Conservation (phyloP, 37 sponge, comb jelly and placozoan genomes). For the Geodia barretti region DNA sequence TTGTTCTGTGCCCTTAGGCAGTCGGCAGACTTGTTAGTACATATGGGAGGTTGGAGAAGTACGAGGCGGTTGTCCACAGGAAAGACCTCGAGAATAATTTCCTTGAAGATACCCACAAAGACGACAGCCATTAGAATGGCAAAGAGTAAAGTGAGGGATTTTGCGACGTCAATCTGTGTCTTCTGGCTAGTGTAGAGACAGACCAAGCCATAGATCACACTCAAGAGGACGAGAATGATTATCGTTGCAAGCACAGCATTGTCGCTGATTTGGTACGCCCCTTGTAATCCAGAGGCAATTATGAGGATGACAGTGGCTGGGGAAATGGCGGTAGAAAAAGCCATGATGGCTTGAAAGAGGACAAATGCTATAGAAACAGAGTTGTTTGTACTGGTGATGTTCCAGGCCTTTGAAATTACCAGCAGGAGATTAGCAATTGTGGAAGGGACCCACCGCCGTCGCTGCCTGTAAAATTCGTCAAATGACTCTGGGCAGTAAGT, state of each 20-base stretch:
- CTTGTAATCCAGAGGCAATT: slow-evolving; percentile 65
- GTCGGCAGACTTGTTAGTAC: not conserved
- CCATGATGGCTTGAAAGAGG: slow-evolving; percentile 71
- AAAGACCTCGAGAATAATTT: slow-evolving; percentile 26
- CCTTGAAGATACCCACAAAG: slow-evolving; percentile 50
- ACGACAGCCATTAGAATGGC: slow-evolving; percentile 77
- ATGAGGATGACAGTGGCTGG: slow-evolving; percentile 84
- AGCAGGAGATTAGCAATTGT: slow-evolving; percentile 82
- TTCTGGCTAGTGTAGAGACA: slow-evolving; percentile 54
- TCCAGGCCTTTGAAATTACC: slow-evolving; percentile 39
- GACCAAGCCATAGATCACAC: slow-evolving; percentile 47
- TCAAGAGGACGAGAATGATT: slow-evolving; percentile 14
- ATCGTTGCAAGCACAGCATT: not conserved
- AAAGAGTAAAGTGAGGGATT: slow-evolving; percentile 73
- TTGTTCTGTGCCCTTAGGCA: not conserved
- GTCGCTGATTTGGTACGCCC: slow-evolving; percentile 24
- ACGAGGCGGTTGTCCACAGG: not conserved
- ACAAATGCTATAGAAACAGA: slow-evolving; percentile 74
- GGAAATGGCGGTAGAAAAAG: slow-evolving; percentile 75
- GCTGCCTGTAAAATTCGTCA: slow-evolving; percentile 89
- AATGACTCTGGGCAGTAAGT: slow-evolving; percentile 84
- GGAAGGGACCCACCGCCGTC: slow-evolving; percentile 89
- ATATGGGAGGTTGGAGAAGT: not conserved
- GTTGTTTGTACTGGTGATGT: slow-evolving; percentile 62
- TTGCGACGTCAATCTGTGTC: slow-evolving; percentile 70